Percentiles rank a stretch among this genome's conserved stretches.
Evolutionary conservation across 1,140 invertebrate genomes (phyloP).

Genomic region (Diorhabda carinulata): DNA sequence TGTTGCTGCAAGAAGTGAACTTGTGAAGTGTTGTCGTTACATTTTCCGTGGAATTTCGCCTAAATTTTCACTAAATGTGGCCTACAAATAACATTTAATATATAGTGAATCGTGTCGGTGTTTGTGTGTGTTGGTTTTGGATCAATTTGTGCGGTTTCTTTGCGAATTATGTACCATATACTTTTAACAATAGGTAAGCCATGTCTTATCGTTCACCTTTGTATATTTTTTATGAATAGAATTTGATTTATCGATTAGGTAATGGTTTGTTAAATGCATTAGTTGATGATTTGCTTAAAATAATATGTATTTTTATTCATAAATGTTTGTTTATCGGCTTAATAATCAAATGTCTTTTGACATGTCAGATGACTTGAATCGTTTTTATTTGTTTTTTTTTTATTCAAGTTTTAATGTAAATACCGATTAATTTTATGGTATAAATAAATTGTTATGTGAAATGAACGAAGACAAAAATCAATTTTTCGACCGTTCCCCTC

Average conservation of each 20-base stretch:
- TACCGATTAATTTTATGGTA: too few relatives aligned
- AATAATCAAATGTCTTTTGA: too few relatives aligned
- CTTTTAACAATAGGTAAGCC: constrained; percentile 46
- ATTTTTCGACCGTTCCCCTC: constrained; percentile 4
- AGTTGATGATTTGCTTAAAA: background rate
- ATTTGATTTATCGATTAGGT: constrained; percentile 36
- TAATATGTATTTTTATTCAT: background rate
- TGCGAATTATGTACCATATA: constrained; percentile 34
- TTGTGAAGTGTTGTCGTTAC: constrained; percentile 27
- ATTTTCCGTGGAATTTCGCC: constrained; percentile 16
- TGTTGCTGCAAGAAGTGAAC: constrained; percentile 38
- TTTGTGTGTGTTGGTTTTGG: constrained; percentile 29
- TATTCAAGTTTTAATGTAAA: too few relatives aligned
- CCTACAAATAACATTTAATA: constrained; percentile 23
- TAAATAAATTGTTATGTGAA: background rate
- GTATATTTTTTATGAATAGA: constrained; percentile 38
- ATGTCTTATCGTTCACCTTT: constrained; percentile 44
- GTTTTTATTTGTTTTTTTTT: too few relatives aligned
- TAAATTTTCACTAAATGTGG: constrained; percentile 24
- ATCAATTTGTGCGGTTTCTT: constrained; percentile 25
- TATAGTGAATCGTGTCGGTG: constrained; percentile 23
- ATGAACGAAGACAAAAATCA: constrained; percentile 13
- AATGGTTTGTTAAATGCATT: background rate
- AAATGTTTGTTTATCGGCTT: background rate
- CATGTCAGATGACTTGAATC: too few relatives aligned